Conservation (phyloP, 2,888 invertebrate species). For the Pammene aurita region DNA sequence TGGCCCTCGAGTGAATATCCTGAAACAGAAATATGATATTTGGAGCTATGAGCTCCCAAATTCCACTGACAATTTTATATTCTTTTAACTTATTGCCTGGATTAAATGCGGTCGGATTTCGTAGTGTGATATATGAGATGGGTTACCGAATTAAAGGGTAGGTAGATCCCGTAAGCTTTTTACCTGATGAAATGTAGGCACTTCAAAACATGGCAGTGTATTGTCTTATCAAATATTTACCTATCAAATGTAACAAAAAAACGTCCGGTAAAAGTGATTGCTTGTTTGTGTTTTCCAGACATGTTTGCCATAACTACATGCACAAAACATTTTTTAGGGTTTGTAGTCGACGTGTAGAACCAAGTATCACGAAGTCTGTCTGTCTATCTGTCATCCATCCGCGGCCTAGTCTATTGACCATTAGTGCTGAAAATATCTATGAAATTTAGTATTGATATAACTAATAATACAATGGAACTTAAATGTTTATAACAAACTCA, state of each 20-base stretch:
- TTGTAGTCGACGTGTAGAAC: too few relatives aligned
- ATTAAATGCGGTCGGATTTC: conserved; percentile 33
- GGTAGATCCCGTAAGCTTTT: background rate
- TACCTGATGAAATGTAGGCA: background rate
- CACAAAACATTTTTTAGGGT: too few relatives aligned
- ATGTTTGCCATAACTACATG: too few relatives aligned
- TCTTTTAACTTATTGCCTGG: conserved; percentile 40
- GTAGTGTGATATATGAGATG: conserved; percentile 14
- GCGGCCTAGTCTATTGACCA: too few relatives aligned
- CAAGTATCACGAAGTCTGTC: too few relatives aligned
- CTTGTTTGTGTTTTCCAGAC: too few relatives aligned
- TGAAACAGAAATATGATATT: conserved; percentile 42
- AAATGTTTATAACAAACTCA: background rate
- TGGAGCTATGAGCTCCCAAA: conserved; percentile 40
- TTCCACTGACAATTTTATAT: conserved; percentile 41
- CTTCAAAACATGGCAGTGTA: background rate
- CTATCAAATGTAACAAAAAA: too few relatives aligned
- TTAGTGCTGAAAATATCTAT: too few relatives aligned
- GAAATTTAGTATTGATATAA: too few relatives aligned
- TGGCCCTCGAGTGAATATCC: conserved; percentile 41
- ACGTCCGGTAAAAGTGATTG: too few relatives aligned
- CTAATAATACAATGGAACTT: too few relatives aligned
- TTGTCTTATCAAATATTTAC: background rate
- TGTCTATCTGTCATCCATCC: too few relatives aligned
- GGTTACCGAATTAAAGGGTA: conserved; percentile 13